phyloP scores from a whole-genome alignment of 2,113 vertebrate genomes.

The Anhinga rufa region DNA sequence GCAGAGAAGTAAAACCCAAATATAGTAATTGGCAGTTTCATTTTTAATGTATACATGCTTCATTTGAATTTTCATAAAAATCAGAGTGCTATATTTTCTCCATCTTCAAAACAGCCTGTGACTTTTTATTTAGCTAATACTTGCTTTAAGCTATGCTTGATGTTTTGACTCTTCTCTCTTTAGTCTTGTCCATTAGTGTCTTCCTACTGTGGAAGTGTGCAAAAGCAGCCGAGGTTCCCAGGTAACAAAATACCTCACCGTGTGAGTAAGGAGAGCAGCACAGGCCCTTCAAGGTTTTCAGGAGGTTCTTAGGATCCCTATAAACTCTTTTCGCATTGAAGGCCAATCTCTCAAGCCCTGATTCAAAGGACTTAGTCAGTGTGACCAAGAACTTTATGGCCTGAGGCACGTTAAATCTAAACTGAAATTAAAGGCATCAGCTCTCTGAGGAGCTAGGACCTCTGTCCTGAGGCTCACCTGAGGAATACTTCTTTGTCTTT shows the following conservation, averaged over 20 bases:
- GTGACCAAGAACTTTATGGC: neutral
- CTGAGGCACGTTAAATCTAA: neutral
- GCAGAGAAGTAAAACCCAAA: neutral
- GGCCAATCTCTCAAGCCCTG: neutral
- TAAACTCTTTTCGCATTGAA: constrained; percentile 9
- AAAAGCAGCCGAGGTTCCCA: neutral
- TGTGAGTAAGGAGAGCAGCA: neutral
- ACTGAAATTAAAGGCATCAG: neutral
- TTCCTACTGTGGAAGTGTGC: neutral
- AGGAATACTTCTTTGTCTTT: neutral
- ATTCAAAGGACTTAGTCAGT: neutral
- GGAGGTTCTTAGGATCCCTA: neutral
- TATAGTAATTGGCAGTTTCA: neutral
- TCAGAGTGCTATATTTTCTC: neutral
- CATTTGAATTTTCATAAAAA: neutral
- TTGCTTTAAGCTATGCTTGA: neutral
- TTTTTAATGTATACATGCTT: neutral
- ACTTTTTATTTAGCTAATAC: neutral
- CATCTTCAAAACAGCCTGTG: neutral
- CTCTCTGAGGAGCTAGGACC: neutral
- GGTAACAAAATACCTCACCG: neutral
- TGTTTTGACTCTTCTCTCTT: neutral
- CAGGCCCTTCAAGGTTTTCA: neutral
- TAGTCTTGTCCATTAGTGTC: neutral
- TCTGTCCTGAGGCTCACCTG: neutral